These are phyloP conservation scores for Onychomys leucogaster DNA, from an alignment of 2,797 vertebrate species.

Conservation along the genomic window DNA sequence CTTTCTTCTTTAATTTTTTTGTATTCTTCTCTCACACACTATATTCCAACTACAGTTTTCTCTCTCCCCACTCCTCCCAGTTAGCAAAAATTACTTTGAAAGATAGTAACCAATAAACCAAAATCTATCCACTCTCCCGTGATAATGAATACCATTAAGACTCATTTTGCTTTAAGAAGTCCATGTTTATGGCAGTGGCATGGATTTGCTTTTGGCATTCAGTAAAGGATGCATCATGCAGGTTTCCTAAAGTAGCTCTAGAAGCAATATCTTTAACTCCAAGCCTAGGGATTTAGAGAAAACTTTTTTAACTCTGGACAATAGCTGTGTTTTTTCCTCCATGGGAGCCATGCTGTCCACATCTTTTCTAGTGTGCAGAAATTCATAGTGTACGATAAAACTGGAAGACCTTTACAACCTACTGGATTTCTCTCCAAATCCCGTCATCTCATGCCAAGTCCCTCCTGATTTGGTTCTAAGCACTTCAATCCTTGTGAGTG, in stretches of 20 bases:
- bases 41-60: neutral
- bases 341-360: neutral
- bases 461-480: slow-evolving; percentile 7
- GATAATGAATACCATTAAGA: neutral
- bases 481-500: neutral
- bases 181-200: slow-evolving; percentile 8
- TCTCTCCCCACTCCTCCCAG: neutral
- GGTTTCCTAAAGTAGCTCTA: slow-evolving; percentile 1
- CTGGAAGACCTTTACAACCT: neutral
- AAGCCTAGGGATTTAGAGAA: neutral
- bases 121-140: neutral
- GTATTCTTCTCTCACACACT: neutral
- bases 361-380: neutral
- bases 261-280: neutral
- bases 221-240: slow-evolving; percentile 5
- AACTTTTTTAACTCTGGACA: neutral
- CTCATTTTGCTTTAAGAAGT: slow-evolving; percentile 49
- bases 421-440: slow-evolving; percentile 18
- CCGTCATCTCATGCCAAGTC: neutral
- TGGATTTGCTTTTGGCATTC: slow-evolving; percentile 12
- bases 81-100: slow-evolving; percentile 13
- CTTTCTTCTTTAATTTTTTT: neutral
- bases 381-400: slow-evolving; percentile 42
- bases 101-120: neutral
- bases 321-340: too few relatives aligned